Conservation (phyloP, 2,113 vertebrate genomes). For the Eclectus roratus region DNA sequence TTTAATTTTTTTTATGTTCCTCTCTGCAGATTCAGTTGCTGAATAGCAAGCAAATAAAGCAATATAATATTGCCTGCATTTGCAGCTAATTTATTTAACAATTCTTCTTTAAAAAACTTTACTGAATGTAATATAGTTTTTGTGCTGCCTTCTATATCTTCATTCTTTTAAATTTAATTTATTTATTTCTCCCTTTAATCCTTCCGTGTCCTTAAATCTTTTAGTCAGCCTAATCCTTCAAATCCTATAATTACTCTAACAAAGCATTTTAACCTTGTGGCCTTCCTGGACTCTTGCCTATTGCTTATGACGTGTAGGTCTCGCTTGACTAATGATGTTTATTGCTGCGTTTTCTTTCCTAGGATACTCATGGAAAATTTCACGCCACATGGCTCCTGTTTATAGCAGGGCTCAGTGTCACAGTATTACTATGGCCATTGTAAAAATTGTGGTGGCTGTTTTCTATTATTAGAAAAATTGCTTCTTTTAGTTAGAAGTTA, state of each 20-base stretch:
- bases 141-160: background rate
- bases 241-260: conserved; percentile 64
- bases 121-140: background rate
- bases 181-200: conserved; percentile 56
- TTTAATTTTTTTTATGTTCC: background rate
- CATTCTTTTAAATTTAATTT: conserved; percentile 13
- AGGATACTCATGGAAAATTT: conserved; percentile 21
- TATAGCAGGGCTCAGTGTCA: background rate
- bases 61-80: background rate
- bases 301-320: conserved; percentile 27
- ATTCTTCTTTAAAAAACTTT: background rate
- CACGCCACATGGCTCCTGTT: background rate
- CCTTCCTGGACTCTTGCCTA: conserved; percentile 47
- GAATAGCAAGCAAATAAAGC: background rate
- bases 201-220: conserved; percentile 46
- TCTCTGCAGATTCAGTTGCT: background rate
- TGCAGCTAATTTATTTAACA: background rate
- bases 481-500: background rate
- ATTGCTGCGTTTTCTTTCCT: conserved; percentile 20
- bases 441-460: background rate
- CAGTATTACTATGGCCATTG: background rate
- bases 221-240: conserved; percentile 53
- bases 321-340: conserved; percentile 53
- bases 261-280: conserved; percentile 65
- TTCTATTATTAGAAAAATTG: background rate